Percentiles rank a stretch among this genome's conserved stretches.
These are phyloP conservation scores for Drosophila neotestacea DNA, from an alignment of 2,888 invertebrate species.

Conservation along the genomic window DNA sequence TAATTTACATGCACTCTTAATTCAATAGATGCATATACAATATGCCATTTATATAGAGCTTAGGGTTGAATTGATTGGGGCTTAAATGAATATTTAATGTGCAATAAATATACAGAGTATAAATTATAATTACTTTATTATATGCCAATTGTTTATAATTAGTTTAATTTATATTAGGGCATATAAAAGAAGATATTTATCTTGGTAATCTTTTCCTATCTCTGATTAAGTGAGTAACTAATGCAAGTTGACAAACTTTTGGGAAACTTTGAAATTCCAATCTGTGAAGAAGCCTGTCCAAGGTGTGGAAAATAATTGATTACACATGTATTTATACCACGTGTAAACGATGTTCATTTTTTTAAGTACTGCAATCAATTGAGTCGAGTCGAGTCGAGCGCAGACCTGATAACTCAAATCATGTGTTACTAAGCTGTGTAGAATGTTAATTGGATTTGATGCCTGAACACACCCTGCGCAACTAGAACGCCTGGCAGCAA, in stretches of 20 bases:
- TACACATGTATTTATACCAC: constrained; percentile 38
- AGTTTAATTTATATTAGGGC: background rate
- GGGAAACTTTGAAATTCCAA: constrained; percentile 6
- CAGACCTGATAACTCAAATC: constrained; percentile 61
- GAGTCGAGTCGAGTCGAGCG: constrained; percentile 9
- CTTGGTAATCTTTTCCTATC: background rate
- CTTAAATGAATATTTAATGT: constrained; percentile 21
- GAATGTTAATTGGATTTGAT: constrained; percentile 49
- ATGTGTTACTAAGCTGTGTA: constrained; percentile 59
- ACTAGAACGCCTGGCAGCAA: background rate
- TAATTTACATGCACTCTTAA: constrained; percentile 33
- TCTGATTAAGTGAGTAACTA: background rate
- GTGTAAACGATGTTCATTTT: constrained; percentile 37
- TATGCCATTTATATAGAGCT: constrained; percentile 26
- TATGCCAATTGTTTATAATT: background rate
- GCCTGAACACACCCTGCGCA: constrained; percentile 13
- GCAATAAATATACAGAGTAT: constrained; percentile 11
- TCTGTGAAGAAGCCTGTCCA: background rate
- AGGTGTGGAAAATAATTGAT: constrained; percentile 15
- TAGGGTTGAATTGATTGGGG: constrained; percentile 10
- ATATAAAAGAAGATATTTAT: background rate
- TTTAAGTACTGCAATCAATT: constrained; percentile 49
- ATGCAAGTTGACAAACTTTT: constrained; percentile 9
- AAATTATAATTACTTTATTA: constrained; percentile 10
- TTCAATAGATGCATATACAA: constrained; percentile 9